Conservation (phyloP, 2,797 vertebrate genomes). For the Coranthus polyacanthus region DNA sequence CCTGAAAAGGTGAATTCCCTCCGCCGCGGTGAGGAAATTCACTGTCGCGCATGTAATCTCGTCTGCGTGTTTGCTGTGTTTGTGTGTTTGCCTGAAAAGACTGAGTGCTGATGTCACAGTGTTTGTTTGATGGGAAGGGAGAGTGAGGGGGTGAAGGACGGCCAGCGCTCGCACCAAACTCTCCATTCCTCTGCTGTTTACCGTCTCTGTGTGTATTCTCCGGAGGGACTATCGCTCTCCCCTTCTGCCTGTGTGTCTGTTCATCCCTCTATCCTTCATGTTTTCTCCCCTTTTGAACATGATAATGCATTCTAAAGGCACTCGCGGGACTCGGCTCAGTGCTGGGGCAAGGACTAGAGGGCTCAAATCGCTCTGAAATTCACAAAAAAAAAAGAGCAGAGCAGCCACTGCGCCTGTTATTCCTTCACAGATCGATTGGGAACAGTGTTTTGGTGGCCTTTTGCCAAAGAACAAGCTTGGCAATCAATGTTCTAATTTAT, state of each 20-base stretch:
- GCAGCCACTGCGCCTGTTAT: conserved; percentile 24
- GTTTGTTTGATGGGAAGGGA: conserved; percentile 72
- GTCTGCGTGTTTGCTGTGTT: neutral
- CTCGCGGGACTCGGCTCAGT: conserved; percentile 40
- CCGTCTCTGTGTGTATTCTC: conserved; percentile 60
- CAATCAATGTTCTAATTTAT: conserved; percentile 72
- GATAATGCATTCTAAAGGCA: conserved; percentile 53
- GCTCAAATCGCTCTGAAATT: conserved; percentile 40
- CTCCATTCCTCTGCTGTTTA: conserved; percentile 63
- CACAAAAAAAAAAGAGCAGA: conserved; percentile 21
- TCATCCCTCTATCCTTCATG: conserved; percentile 52
- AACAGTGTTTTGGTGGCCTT: conserved; percentile 53
- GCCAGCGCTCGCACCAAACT: conserved; percentile 34
- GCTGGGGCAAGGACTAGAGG: conserved; percentile 2
- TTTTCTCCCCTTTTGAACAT: conserved; percentile 47
- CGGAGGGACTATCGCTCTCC: conserved; percentile 33
- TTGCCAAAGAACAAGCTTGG: conserved; percentile 41
- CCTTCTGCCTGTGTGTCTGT: conserved; percentile 32
- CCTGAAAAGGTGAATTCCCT: conserved; percentile 12
- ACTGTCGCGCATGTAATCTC: conserved; percentile 1
- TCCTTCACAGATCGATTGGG: conserved; percentile 48
- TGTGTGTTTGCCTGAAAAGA: conserved; percentile 26
- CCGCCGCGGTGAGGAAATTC: neutral
- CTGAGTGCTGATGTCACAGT: conserved; percentile 57
- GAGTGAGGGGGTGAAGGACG: conserved; percentile 72